A percentile compares a stretch with the other conserved stretches of the same genome.
phyloP scores from a whole-genome alignment of 2,113 vertebrate genomes.

The chimpanzee (Pan troglodytes) region DNA sequence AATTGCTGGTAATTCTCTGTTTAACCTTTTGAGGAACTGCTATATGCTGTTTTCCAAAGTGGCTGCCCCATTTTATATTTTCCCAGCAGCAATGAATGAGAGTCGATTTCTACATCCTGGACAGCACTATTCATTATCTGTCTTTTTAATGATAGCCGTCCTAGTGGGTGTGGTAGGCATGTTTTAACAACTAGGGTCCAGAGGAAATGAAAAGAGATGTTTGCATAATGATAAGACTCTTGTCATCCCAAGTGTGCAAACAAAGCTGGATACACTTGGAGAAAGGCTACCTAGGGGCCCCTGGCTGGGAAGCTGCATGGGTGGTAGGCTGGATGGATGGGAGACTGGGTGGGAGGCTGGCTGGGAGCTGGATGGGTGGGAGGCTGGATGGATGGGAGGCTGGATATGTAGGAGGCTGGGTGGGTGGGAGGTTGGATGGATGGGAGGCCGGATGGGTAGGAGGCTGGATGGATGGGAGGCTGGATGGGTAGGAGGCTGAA shows the following conservation, averaged over 20 bases:
- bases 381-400: rapidly evolving
- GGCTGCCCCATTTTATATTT: neutral
- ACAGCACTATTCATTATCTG: neutral
- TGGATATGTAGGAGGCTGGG: neutral
- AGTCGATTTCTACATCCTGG: neutral
- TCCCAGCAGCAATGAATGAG: rapidly evolving
- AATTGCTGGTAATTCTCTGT: neutral
- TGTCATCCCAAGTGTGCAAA: neutral
- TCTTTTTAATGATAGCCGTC: neutral
- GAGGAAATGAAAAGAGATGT: neutral
- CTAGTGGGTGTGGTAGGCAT: neutral
- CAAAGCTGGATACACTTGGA: neutral
- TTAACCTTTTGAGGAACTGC: neutral
- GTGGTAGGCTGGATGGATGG: too few species aligned
- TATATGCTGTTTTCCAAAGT: neutral
- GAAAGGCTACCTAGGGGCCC: neutral
- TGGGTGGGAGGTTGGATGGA: too few species aligned
- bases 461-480: too few species aligned
- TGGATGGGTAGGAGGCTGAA: too few species aligned
- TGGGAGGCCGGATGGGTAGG: neutral
- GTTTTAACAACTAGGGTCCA: neutral
- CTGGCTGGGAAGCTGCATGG: neutral
- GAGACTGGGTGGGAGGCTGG: too few species aligned
- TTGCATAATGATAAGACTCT: neutral
- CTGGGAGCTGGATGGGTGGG: neutral